Base-by-base conservation (phyloP, 2,113 vertebrate genomes). In the Saguinus imperator region DNA sequence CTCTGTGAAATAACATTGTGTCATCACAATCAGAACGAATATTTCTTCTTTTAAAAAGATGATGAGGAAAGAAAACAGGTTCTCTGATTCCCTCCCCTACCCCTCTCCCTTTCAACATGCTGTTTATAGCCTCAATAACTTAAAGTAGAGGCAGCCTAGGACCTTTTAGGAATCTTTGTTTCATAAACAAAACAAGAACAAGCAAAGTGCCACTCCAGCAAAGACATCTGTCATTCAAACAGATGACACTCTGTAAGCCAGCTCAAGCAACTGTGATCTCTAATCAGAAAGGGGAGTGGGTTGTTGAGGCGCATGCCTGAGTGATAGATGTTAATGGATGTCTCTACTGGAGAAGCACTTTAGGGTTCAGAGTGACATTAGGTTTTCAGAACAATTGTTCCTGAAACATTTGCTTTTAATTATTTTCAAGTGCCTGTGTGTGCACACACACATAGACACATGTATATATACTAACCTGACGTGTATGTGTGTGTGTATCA, bases 151-250 rank as follows among this genome's bases (percentile, higher is more conserved):
- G 66, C 94, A 97, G 77, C 95, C 66, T n/a, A 79, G 94, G 91
- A 96, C 87, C 45, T 98, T 98, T 97, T 48, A 97, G 89, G 89
- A 97, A 95, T 98, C 94, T 94, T 94, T 90, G 94, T 98, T 98
- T 96, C 57, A 3, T 96, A 97, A 96, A 96, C 98, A 98, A 98
- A 98, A 98, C 87, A 97, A 97, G 97, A 98, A 97, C 88, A 96
- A 97, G 14, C 48, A 95, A 95, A 98, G 98, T 98, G 97, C 94
- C 97, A 98, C 98, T 98, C 96, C 96, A 98, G 79, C 97, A 95
- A 87, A 98, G 98, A 98, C 98, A 98, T 98, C 97, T 98, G 98
- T 98, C 98, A 98, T 98, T 99, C 99, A 99, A 98, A 98, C 6
- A 3, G 98, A 98, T 98, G 98, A 98, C 98, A 98, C 97, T 97